Evolutionary conservation across 1,140 invertebrate genomes (phyloP).

Genomic region (Ips nitidus): DNA sequence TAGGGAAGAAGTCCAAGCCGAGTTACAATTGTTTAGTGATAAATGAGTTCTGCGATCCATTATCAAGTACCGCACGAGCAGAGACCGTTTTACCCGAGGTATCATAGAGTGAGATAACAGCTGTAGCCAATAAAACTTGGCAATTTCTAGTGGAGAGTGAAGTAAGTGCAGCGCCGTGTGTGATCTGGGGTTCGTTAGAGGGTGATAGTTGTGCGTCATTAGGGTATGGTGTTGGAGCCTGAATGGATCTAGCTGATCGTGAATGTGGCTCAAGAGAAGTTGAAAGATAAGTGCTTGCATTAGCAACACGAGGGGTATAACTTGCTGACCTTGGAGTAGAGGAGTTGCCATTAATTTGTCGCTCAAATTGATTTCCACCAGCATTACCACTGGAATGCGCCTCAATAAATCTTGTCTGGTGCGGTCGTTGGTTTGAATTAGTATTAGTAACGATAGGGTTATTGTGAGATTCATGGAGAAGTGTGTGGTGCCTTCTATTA

Average conservation of each 20-base stretch:
- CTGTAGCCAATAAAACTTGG: slow-evolving; percentile 18
- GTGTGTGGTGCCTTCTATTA: slow-evolving; percentile 7
- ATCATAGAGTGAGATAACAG: slow-evolving; percentile 4
- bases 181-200: not conserved
- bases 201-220: not conserved
- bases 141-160: slow-evolving; percentile 1
- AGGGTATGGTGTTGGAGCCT: not conserved
- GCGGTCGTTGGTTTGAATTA: not conserved
- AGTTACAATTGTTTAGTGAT: slow-evolving; percentile 14
- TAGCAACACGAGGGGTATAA: not conserved
- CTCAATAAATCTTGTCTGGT: too few relatives aligned
- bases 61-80: slow-evolving; percentile 6
- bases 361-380: not conserved
- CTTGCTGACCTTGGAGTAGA: not conserved
- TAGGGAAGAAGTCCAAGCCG: slow-evolving; percentile 4
- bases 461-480: not conserved
- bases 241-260: too few relatives aligned
- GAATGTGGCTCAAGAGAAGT: not conserved
- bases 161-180: slow-evolving; percentile 4
- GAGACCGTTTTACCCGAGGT: slow-evolving; percentile 1
- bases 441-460: not conserved
- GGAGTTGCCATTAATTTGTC: not conserved
- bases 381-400: not conserved
- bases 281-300: not conserved
- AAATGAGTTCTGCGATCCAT: slow-evolving; percentile 5